Evolutionary conservation across 1,140 invertebrate genomes (phyloP).

Genomic region (Diplogasteroides magnus): DNA sequence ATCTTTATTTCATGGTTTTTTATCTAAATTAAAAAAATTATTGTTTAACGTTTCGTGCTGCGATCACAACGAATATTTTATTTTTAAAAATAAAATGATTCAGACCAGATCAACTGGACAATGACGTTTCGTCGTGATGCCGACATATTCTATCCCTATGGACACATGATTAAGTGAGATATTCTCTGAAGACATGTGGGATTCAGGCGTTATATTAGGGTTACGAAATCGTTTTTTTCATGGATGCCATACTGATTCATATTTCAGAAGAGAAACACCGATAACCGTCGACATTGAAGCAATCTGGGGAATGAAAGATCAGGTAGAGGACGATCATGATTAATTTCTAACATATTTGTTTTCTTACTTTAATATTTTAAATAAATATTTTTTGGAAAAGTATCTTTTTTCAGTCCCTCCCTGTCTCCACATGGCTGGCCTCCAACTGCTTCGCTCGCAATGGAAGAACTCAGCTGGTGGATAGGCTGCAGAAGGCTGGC

Average conservation of each 20-base stretch:
- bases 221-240: too few relatives aligned
- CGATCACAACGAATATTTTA: background rate
- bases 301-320: slow-evolving; percentile 24
- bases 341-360: background rate
- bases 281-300: slow-evolving; percentile 7
- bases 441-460: slow-evolving; percentile 64
- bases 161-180: slow-evolving; percentile 1
- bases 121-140: slow-evolving; percentile 28
- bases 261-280: background rate
- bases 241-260: too few relatives aligned
- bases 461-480: slow-evolving; percentile 60
- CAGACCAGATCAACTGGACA: slow-evolving; percentile 33
- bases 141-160: slow-evolving; percentile 31
- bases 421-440: slow-evolving; percentile 61
- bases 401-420: background rate
- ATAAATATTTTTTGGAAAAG: background rate
- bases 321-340: slow-evolving; percentile 5
- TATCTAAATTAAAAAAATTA: background rate
- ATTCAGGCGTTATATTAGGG: too few relatives aligned
- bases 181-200: background rate
- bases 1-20: background rate
- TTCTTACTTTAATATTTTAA: too few relatives aligned
- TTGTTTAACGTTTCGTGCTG: background rate
- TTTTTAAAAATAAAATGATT: background rate
- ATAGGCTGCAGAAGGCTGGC: slow-evolving; percentile 60